phyloP scores from a whole-genome alignment of 2,113 vertebrate genomes.

The Origma solitaria region DNA sequence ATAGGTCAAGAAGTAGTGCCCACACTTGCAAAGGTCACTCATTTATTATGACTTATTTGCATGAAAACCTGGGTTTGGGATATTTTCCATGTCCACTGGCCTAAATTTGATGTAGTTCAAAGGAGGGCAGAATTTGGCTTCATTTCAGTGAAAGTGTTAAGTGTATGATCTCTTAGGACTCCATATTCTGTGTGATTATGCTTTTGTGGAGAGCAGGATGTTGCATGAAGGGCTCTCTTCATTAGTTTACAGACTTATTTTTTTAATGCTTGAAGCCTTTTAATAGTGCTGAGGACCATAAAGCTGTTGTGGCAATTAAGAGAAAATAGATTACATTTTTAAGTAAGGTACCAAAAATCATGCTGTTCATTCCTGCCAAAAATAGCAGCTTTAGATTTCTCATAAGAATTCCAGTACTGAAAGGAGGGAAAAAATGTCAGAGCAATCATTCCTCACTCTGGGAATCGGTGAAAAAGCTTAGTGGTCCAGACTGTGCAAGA shows the following conservation, averaged over 20 bases:
- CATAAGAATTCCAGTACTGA: not conserved
- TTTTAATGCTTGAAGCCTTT: not conserved
- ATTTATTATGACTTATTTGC: not conserved
- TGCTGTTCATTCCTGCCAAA: not conserved
- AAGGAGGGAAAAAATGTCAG: not conserved
- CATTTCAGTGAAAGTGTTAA: not conserved
- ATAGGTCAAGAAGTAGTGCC: not conserved
- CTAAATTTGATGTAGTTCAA: not conserved
- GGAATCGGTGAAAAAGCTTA: not conserved
- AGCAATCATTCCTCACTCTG: constrained; percentile 14
- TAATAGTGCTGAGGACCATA: not conserved
- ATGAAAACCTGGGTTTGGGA: not conserved
- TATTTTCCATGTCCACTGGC: not conserved
- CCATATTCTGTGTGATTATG: not conserved
- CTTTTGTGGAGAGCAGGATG: not conserved
- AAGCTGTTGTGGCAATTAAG: constrained; percentile 1
- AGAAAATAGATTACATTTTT: not conserved
- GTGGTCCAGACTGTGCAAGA: constrained; percentile 4
- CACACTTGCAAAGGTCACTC: not conserved
- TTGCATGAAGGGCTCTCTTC: not conserved
- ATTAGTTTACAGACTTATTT: not conserved
- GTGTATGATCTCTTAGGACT: not conserved
- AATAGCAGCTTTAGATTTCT: constrained; percentile 45
- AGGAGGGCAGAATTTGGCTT: not conserved
- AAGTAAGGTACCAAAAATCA: constrained; percentile 19